These are phyloP conservation scores for Semaprochilodus insignis DNA, from an alignment of 2,797 vertebrate species.

Conservation along the genomic window DNA sequence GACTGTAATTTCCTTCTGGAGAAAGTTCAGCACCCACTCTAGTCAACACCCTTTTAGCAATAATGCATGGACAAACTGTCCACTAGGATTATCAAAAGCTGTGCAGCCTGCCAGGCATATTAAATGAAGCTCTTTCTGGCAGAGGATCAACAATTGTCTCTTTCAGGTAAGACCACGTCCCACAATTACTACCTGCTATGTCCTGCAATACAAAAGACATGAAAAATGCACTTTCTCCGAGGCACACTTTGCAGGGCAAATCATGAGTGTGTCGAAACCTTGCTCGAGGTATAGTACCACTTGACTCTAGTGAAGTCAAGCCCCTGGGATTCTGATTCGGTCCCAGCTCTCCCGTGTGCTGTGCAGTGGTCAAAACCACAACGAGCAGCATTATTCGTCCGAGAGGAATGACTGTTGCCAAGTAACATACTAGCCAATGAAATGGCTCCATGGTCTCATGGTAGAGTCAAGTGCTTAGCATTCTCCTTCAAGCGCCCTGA, in stretches of 20 bases:
- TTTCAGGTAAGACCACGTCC: background rate
- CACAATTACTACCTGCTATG: constrained; percentile 6
- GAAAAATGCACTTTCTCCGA: background rate
- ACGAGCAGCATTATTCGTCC: constrained; percentile 5
- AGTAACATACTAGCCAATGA: background rate
- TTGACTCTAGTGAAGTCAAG: background rate
- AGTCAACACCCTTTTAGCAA: background rate
- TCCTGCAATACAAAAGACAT: background rate
- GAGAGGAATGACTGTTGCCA: background rate
- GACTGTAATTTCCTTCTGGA: background rate
- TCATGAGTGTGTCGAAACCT: background rate
- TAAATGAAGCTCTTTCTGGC: background rate
- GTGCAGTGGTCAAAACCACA: background rate
- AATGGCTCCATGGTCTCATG: background rate
- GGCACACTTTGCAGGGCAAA: background rate
- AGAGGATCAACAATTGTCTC: background rate
- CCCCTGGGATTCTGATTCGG: background rate
- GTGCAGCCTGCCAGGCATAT: background rate
- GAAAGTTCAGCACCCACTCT: background rate
- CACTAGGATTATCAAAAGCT: background rate
- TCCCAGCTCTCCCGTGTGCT: background rate
- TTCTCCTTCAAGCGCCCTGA: background rate
- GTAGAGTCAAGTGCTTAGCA: background rate
- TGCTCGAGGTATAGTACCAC: background rate
- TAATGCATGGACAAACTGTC: background rate